Conservation (phyloP, 2,888 invertebrate species). For the Ormyrus thymus region DNA sequence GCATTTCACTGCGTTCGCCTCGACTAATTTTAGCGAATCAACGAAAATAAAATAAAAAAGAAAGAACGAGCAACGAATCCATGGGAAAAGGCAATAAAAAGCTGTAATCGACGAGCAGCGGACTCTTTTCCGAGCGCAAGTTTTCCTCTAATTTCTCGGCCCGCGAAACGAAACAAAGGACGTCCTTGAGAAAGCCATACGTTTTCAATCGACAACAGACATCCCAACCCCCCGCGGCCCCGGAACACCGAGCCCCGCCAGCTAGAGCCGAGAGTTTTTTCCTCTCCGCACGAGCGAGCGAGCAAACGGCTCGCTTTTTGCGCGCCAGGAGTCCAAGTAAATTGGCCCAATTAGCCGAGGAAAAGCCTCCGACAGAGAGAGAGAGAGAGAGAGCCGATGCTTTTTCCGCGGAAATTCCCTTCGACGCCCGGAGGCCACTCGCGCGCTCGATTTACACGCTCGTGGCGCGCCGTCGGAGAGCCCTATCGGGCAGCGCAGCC, state of each 20-base stretch:
- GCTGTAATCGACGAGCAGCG: background rate
- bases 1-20: no score
- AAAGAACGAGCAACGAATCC: background rate
- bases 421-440: slow-evolving; percentile 10
- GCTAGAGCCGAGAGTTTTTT: background rate
- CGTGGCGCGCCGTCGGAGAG: background rate
- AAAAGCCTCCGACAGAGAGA: slow-evolving; percentile 25
- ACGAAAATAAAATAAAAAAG: background rate
- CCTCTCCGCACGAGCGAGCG: background rate
- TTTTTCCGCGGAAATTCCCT: slow-evolving; percentile 26
- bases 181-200: slow-evolving; percentile 15
- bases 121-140: background rate
- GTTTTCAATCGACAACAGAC: slow-evolving; percentile 33
- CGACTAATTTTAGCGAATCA: no score
- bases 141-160: background rate
- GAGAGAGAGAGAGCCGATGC: slow-evolving; percentile 4
- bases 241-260: background rate
- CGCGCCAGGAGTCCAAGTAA: slow-evolving; percentile 21
- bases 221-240: background rate
- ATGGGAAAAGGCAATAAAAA: background rate
- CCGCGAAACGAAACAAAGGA: slow-evolving; percentile 10
- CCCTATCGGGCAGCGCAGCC: background rate
- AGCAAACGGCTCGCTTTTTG: slow-evolving; percentile 4
- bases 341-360: slow-evolving; percentile 44
- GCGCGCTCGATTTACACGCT: slow-evolving; percentile 22